Evolutionary conservation across 2,797 vertebrate species (phyloP).

Genomic region (Anabacerthia variegaticeps): DNA sequence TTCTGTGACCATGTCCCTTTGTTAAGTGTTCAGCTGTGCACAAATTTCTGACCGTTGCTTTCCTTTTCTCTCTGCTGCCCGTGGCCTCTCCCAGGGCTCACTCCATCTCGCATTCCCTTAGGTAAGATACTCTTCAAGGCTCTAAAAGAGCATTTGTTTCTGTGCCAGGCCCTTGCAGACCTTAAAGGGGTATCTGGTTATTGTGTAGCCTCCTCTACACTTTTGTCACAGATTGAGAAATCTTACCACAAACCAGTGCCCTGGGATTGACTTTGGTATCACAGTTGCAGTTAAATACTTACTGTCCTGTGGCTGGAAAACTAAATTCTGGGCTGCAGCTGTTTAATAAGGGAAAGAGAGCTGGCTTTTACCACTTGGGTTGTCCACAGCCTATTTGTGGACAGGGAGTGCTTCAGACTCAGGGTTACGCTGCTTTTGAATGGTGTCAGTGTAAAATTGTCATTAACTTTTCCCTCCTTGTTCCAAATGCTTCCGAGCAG

Average conservation of each 20-base stretch:
- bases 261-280: background rate
- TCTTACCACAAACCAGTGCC: background rate
- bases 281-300: background rate
- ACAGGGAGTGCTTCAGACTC: background rate
- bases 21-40: background rate
- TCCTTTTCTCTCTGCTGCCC: constrained; percentile 78
- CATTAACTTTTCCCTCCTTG: constrained; percentile 70
- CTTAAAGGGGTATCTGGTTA: background rate
- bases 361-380: rapidly evolving
- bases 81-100: constrained; percentile 86
- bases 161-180: background rate
- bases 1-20: background rate
- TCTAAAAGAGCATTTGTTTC: background rate
- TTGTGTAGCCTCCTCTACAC: background rate
- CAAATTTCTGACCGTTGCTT: constrained; percentile 40
- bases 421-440: background rate
- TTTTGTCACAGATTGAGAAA: background rate
- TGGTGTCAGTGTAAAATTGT: background rate
- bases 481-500: constrained; percentile 83
- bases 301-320: background rate
- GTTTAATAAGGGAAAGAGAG: background rate
- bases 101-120: constrained; percentile 95
- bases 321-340: background rate
- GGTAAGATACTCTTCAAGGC: constrained; percentile 83
- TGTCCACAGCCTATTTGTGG: background rate